phyloP scores from a whole-genome alignment of 1,140 invertebrate genomes.

The Heliothis virescens region DNA sequence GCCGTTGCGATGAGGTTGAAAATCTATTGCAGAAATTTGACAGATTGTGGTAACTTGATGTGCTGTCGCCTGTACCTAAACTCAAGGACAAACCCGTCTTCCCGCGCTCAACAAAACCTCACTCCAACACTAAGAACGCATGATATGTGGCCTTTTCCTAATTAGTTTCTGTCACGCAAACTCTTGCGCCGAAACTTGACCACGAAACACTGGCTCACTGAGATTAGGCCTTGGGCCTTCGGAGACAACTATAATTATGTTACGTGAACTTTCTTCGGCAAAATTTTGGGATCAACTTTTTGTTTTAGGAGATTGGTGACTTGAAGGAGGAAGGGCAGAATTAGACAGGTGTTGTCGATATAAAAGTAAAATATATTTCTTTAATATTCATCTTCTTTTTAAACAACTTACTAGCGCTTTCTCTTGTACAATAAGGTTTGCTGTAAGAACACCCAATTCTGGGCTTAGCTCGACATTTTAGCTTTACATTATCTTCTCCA shows the following conservation, averaged over 20 bases:
- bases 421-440: too few relatives aligned
- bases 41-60: too few relatives aligned
- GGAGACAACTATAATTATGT: not conserved
- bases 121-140: not conserved
- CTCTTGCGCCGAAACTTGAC: slow-evolving; percentile 19
- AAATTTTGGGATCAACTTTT: not conserved
- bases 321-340: not conserved
- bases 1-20: too few relatives aligned
- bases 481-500: too few relatives aligned
- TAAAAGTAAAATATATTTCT: too few relatives aligned
- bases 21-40: too few relatives aligned
- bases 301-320: not conserved
- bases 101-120: not conserved
- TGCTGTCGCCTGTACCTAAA: too few relatives aligned
- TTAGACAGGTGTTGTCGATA: too few relatives aligned
- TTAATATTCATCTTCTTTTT: too few relatives aligned
- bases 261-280: not conserved
- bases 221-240: not conserved
- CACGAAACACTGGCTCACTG: not conserved
- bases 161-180: slow-evolving; percentile 28
- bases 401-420: too few relatives aligned
- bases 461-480: too few relatives aligned
- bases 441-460: too few relatives aligned
- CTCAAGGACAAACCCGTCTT: not conserved
- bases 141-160: slow-evolving; percentile 5